phyloP scores from a whole-genome alignment of 2,888 invertebrate species.

The Amphipoea oculea region DNA sequence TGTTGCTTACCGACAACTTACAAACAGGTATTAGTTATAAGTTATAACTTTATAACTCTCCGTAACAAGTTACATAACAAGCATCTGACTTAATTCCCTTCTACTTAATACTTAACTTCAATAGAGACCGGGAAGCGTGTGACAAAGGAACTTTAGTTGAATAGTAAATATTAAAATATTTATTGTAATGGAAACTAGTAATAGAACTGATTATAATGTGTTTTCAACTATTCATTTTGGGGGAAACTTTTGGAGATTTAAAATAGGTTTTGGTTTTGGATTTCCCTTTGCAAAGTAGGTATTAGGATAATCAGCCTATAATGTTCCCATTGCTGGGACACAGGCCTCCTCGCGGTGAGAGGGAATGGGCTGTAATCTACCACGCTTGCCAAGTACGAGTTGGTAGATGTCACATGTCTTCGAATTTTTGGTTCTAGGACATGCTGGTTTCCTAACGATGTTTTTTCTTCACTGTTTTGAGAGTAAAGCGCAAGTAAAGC shows the following conservation, averaged over 20 bases:
- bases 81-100: conserved; percentile 50
- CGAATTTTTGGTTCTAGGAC: neutral
- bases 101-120: conserved; percentile 42
- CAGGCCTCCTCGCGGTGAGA: no score
- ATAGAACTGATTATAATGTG: neutral
- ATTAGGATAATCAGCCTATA: neutral
- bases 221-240: neutral
- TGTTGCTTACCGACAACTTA: conserved; percentile 39
- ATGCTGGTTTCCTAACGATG: neutral
- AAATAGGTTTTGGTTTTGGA: neutral
- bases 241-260: neutral
- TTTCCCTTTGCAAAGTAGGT: neutral
- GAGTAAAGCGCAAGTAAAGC: no score
- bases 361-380: neutral
- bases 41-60: conserved; percentile 49
- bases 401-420: neutral
- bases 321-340: neutral
- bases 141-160: conserved; percentile 21
- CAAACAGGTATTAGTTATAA: conserved; percentile 50
- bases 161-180: neutral
- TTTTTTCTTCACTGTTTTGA: no score
- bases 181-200: neutral
- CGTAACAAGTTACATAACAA: conserved; percentile 54
- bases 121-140: conserved; percentile 10
- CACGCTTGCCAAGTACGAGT: neutral